phyloP scores from a whole-genome alignment of 2,113 vertebrate species.

The Phainopepla nitens region DNA sequence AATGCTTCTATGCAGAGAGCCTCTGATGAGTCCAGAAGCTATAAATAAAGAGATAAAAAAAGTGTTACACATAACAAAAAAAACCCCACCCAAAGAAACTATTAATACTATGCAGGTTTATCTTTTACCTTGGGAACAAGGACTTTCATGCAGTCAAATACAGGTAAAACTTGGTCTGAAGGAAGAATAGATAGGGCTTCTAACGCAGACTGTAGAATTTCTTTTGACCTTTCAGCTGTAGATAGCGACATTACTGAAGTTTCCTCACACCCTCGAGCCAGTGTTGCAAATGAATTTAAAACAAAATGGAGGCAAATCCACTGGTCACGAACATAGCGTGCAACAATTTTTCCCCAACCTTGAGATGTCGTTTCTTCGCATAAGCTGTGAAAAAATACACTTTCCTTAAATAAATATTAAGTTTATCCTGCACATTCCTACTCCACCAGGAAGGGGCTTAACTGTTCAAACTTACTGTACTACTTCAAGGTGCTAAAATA shows the following conservation, averaged over 20 bases:
- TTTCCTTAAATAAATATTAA: not conserved
- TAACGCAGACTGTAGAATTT: constrained; percentile 71
- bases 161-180: constrained; percentile 81
- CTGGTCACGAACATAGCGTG: constrained; percentile 83
- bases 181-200: constrained; percentile 85
- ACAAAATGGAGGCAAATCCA: constrained; percentile 85
- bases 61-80: not conserved
- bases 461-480: not conserved
- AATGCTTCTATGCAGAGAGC: constrained; percentile 82
- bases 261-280: not conserved
- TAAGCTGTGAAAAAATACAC: constrained; percentile 53
- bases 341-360: constrained; percentile 86
- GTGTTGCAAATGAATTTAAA: constrained; percentile 45
- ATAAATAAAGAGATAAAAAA: not conserved
- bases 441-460: not conserved
- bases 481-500: not conserved
- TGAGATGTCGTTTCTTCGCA: constrained; percentile 60
- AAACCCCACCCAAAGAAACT: fast-evolving
- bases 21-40: constrained; percentile 78
- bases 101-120: not conserved
- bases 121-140: constrained; percentile 81
- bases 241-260: not conserved
- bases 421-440: not conserved
- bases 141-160: constrained; percentile 82
- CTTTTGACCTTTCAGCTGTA: not conserved